A percentile compares a stretch with the other conserved stretches of the same genome.
These are phyloP conservation scores for Mormyrops attenuatus DNA, from an alignment of 2,797 vertebrate species.

Conservation along the genomic window DNA sequence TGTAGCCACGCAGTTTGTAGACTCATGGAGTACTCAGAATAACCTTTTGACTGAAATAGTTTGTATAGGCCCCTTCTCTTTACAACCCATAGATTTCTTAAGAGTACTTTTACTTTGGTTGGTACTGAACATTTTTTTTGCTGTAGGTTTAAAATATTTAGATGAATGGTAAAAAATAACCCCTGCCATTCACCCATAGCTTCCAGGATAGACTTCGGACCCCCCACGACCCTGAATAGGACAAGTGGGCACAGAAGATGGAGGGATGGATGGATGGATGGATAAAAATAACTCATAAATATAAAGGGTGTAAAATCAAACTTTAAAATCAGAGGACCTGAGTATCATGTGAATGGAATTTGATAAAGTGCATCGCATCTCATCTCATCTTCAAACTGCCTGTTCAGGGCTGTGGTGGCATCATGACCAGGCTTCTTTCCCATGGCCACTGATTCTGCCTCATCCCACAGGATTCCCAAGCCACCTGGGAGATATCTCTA, in stretches of 20 bases:
- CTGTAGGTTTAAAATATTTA: background rate
- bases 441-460: background rate
- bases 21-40: background rate
- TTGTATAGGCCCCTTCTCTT: background rate
- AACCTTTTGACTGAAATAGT: background rate
- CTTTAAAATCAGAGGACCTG: background rate
- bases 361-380: background rate
- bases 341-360: background rate
- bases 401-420: background rate
- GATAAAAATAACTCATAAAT: background rate
- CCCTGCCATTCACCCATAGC: background rate
- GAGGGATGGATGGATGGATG: background rate
- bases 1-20: background rate
- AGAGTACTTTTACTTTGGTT: background rate
- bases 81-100: background rate
- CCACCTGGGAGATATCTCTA: background rate
- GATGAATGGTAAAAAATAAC: background rate
- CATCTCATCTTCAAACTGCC: background rate
- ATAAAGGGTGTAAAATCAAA: background rate
- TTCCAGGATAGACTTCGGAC: background rate
- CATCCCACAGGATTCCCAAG: background rate
- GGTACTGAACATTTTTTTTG: background rate
- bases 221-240: background rate
- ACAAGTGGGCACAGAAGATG: background rate
- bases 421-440: background rate